Base-by-base conservation (phyloP, 2,888 invertebrate genomes). In the Agriopis leucophaearia region DNA sequence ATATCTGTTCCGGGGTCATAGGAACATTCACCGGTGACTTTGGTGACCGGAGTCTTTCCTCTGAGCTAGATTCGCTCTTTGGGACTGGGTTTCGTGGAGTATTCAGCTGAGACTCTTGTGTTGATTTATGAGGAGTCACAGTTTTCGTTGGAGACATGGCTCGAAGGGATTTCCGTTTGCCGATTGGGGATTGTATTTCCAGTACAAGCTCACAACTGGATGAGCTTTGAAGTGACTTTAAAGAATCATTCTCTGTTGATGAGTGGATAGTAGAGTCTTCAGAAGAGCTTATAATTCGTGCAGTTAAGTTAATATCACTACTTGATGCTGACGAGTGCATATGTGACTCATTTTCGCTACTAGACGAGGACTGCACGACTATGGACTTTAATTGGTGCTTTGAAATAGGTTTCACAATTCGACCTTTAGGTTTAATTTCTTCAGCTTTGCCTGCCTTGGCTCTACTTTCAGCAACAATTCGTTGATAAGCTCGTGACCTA, bases 21-120 rank as follows among this genome's bases (percentile, higher is more conserved):
- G 55, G 63, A 1, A 68, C 48, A 55, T 80, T 77, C 0, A 69
- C 62, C 0, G 74, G 73, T 15, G 79, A 78, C 65, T 86, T 87
- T 0, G 92, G 90, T n/a, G 91, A 89, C 6, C 90, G 70, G 1
- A 92, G 77, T 59, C 78, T 85, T 65, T 92, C 89, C 60, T 91
- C 90, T 0, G 90, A 88, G 47, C 82, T 86, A 0, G 89, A 94
- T 73, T 88, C 92, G 75, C 89, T 91, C 69, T 85, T 89, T 1
- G 91, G 90, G 18, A 89, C 74, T 4, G 38, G 8, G 12, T 54
- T 71, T 16, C 40, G 59, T 12, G 66, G 62, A 56, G 59, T 63
- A 40, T 40, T 40, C 0, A 38, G 18, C 12, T 45, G 16, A 13
- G 6, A 15, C 27, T 44, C 8, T 44, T 5, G 54, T 16, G 27